Percentiles rank a stretch among this genome's conserved stretches.
Conservation (phyloP, 2,113 vertebrate species). For the Myocastor coypus region DNA sequence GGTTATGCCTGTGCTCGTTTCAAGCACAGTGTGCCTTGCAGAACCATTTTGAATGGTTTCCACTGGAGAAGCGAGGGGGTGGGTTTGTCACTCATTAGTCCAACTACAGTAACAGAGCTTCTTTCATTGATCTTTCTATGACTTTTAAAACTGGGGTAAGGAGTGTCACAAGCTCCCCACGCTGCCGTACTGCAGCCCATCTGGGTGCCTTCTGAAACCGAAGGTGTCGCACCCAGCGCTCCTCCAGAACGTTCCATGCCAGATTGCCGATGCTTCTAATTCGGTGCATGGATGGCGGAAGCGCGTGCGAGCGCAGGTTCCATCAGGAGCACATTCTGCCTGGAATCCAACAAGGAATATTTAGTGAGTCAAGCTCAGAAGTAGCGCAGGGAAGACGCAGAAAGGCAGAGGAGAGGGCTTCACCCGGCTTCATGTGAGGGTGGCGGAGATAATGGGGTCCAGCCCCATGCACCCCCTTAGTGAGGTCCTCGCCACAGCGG, state of each 20-base stretch:
- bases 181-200: conserved; percentile 80
- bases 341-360: conserved; percentile 79
- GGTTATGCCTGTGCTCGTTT: conserved; percentile 77
- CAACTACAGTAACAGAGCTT: conserved; percentile 70
- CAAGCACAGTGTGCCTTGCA: conserved; percentile 68
- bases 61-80: conserved; percentile 63
- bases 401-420: conserved; percentile 30
- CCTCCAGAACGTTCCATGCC: conserved; percentile 56
- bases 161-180: conserved; percentile 73
- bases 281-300: conserved; percentile 78
- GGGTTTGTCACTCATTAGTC: conserved; percentile 76
- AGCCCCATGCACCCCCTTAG: background rate
- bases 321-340: conserved; percentile 83
- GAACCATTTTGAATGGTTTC: conserved; percentile 74
- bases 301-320: conserved; percentile 76
- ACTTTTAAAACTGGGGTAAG: conserved; percentile 75
- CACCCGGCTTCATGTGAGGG: conserved; percentile 30
- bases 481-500: background rate
- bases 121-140: conserved; percentile 78
- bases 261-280: conserved; percentile 71
- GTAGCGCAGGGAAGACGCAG: conserved; percentile 57
- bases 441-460: conserved; percentile 24
- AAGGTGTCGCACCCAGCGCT: conserved; percentile 79
- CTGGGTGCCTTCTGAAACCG: conserved; percentile 75
- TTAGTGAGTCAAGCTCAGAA: conserved; percentile 78